Base-by-base conservation (phyloP, 1,140 invertebrate species). In the Arion vulgaris region DNA sequence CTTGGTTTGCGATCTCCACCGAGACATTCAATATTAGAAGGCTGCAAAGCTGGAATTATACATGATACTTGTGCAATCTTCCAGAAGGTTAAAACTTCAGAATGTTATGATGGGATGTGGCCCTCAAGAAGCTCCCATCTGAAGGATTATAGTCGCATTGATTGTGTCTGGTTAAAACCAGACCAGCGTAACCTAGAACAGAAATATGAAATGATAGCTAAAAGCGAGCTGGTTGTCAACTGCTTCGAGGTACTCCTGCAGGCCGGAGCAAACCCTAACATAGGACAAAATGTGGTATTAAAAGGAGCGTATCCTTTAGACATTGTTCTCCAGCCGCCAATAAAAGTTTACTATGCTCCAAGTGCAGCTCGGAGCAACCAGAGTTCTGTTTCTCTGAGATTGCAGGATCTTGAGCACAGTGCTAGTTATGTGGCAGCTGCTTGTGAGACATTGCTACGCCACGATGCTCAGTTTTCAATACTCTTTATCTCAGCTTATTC, bases 291-390 rank as follows among this genome's bases (percentile, higher is more conserved):
- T 28, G 45, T 74, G n/a, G 15, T 62, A 19, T 26, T 80, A 4
- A 32, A 28, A 57, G 57, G 39, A 36, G 49, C 23, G 57, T 71
- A 80, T n/a, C 72, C 79, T 23, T 51, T 84, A 68, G 83, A 84
- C n/a, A 72, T 81, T 28, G 68, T 84, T 41, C 53, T 84, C 26
- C 83, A 84, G 75, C 83, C 83, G 11, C 80, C 83, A 4, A 80
- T 76, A 17, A 71, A 73, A 53, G 53, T 84, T 1, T 84, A 81
- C 79, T 84, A 84, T 38, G 83, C 78, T 4, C 83, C 83, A 11
- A 41, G 69, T 9, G 79, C 77, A 45, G 78, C 72, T 7, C 72
- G 83, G 19, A 39, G 66, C 7, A 68, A 45, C 23, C 73, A 80
- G 28, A 74, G 68, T 39, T 77, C 83, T 0, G 79, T 62, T 17